Evolutionary conservation across 92 coral and sea anemone genomes (phyloP).

Genomic region (Porites cylindrica): DNA sequence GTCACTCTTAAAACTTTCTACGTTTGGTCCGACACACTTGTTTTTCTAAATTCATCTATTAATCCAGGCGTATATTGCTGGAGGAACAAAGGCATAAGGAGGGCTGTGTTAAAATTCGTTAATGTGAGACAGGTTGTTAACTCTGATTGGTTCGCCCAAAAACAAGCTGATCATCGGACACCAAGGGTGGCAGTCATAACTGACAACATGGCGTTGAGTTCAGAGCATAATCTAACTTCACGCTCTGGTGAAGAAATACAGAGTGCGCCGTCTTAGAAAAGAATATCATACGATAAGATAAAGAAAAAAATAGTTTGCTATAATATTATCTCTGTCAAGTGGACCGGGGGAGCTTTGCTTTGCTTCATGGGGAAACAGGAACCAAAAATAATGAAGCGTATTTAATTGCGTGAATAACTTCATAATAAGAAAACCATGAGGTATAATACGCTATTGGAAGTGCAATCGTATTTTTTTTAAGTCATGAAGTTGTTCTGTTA

Average conservation of each 20-base stretch:
- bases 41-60: slow-evolving; percentile 74
- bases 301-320: too few relatives aligned
- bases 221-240: not conserved
- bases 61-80: slow-evolving; percentile 79
- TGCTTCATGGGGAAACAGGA: too few relatives aligned
- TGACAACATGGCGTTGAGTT: not conserved
- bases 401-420: too few relatives aligned
- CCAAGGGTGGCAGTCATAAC: not conserved
- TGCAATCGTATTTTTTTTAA: too few relatives aligned
- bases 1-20: slow-evolving; percentile 61
- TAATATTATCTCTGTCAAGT: too few relatives aligned
- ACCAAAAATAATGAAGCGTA: too few relatives aligned
- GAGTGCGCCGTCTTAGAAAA: not conserved
- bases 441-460: too few relatives aligned
- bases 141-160: not conserved
- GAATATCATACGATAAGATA: not conserved
- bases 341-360: too few relatives aligned
- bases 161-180: not conserved
- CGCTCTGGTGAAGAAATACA: not conserved
- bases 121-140: not conserved
- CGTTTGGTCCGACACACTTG: slow-evolving; percentile 68
- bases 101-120: slow-evolving; percentile 51
- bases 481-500: too few relatives aligned
- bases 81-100: slow-evolving; percentile 75
- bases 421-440: too few relatives aligned